Evolutionary conservation across 2,797 vertebrate species (phyloP).

Genomic region (Adrianichthys oophorus): DNA sequence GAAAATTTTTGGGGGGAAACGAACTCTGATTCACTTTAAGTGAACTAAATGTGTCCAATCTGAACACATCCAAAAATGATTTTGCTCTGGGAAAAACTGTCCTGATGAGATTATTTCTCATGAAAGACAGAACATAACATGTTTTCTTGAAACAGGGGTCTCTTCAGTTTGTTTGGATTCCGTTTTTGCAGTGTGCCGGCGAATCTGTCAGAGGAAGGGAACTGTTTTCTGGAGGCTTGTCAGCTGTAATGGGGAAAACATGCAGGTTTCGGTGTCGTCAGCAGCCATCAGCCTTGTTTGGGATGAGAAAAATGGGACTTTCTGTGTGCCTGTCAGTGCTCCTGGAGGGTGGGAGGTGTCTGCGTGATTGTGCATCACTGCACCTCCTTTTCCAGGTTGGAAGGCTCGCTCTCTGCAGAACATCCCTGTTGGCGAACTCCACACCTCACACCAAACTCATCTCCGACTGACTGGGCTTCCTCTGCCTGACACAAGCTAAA

Average conservation of each 20-base stretch:
- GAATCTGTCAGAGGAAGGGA: no score
- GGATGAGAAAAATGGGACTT: constrained; percentile 5
- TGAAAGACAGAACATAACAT: no score
- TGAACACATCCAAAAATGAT: no score
- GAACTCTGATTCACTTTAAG: no score
- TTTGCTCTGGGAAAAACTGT: no score
- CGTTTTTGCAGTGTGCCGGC: no score
- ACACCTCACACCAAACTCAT: constrained; percentile 32
- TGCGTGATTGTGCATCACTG: constrained; percentile 39
- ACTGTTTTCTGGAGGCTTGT: no score
- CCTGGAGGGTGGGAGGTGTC: constrained; percentile 30
- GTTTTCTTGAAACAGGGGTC: no score
- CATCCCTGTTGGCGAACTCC: constrained; percentile 45
- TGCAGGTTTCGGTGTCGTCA: constrained; percentile 1
- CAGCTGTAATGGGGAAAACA: background rate
- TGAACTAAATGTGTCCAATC: no score
- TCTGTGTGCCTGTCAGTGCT: constrained; percentile 21
- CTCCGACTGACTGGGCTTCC: constrained; percentile 25
- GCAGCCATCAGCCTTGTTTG: background rate
- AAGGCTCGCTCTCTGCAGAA: constrained; percentile 39
- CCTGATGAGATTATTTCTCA: no score
- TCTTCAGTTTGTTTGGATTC: no score
- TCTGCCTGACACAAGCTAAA: constrained; percentile 48
- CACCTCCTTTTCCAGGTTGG: constrained; percentile 24
- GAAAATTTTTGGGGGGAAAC: no score